A percentile compares a stretch with the other conserved stretches of the same genome.
Evolutionary conservation across 1,140 invertebrate genomes (phyloP).

Genomic region (Spodoptera frugiperda): DNA sequence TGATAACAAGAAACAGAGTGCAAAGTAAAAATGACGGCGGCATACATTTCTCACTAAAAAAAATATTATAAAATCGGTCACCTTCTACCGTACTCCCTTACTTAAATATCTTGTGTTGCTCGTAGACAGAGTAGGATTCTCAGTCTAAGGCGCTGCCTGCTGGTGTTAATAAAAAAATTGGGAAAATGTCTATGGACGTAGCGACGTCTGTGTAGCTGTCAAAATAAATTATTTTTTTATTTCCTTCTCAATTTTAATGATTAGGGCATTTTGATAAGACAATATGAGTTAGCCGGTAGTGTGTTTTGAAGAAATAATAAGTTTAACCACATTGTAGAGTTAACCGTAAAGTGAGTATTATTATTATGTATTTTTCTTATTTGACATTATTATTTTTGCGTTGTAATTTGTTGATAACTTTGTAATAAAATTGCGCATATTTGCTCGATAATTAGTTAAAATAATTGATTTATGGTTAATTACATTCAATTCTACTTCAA

Average conservation of each 20-base stretch:
- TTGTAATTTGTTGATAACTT: background rate
- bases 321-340: constrained; percentile 10
- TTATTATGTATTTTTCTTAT: background rate
- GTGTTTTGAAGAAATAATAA: constrained; percentile 27
- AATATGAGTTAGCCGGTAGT: constrained; percentile 46
- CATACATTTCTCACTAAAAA: no score
- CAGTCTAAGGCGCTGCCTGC: no score
- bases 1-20: no score
- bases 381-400: constrained; percentile 25
- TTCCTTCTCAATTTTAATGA: constrained; percentile 43
- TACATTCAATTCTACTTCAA: background rate
- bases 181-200: background rate
- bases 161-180: no score
- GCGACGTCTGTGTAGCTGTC: constrained; percentile 8
- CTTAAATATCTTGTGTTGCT: no score
- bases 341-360: constrained; percentile 22
- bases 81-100: no score
- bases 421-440: background rate
- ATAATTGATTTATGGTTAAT: background rate
- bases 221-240: constrained; percentile 24
- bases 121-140: no score
- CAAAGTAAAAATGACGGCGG: no score
- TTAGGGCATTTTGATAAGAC: constrained; percentile 55
- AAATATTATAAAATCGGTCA: no score
- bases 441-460: background rate